These are phyloP conservation scores for Diorhabda elongata DNA, from an alignment of 1,140 invertebrate species.

Conservation along the genomic window DNA sequence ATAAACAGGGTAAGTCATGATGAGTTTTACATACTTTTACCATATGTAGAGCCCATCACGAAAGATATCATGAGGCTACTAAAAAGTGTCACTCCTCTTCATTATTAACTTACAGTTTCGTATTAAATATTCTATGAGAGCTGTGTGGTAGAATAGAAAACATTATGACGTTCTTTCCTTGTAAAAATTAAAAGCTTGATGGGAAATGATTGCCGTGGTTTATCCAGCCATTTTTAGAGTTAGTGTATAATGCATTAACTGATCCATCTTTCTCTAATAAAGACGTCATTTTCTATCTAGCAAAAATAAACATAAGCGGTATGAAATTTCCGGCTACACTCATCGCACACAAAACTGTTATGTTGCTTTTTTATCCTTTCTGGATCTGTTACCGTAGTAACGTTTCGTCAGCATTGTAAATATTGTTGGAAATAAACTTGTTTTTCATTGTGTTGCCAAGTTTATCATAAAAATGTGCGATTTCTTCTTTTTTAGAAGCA, in stretches of 20 bases:
- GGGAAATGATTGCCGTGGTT: constrained; percentile 27
- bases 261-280: constrained; percentile 39
- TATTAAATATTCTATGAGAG: no score
- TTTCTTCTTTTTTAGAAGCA: constrained; percentile 32
- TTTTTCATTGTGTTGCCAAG: constrained; percentile 27
- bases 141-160: no score
- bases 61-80: no score
- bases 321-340: constrained; percentile 40
- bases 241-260: constrained; percentile 37
- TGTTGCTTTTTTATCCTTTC: constrained; percentile 37
- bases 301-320: constrained; percentile 48
- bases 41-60: no score
- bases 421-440: constrained; percentile 35
- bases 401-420: constrained; percentile 34
- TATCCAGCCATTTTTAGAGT: constrained; percentile 43
- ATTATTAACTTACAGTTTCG: no score
- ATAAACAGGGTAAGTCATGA: no score
- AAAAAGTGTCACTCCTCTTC: no score
- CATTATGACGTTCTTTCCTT: no score
- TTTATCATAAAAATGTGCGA: constrained; percentile 28
- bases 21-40: no score
- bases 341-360: constrained; percentile 33
- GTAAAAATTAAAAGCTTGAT: no score
- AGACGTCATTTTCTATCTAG: constrained; percentile 26
- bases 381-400: constrained; percentile 30